phyloP scores from a whole-genome alignment of 2,113 vertebrate genomes.

The Percina caprodes region DNA sequence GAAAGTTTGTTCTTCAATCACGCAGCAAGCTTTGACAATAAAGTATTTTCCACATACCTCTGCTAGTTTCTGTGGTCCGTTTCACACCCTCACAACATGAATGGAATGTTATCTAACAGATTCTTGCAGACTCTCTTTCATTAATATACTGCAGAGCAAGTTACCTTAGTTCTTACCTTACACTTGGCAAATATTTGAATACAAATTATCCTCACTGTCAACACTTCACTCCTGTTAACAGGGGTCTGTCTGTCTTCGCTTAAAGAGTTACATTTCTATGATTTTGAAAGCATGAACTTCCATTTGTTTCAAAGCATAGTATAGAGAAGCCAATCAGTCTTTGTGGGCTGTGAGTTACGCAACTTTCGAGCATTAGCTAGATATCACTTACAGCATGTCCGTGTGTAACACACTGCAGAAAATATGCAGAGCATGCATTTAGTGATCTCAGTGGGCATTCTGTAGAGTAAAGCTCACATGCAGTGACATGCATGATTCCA shows the following conservation, averaged over 20 bases:
- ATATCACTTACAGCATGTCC: not conserved
- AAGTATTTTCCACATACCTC: constrained; percentile 51
- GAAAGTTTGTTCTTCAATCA: constrained; percentile 51
- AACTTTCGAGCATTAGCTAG: not conserved
- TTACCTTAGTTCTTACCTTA: not conserved
- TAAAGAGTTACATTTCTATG: not conserved
- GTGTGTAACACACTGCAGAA: not conserved
- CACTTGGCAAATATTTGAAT: not conserved
- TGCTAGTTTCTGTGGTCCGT: constrained; percentile 4
- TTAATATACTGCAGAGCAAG: not conserved
- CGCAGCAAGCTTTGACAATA: constrained; percentile 70
- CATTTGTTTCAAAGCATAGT: not conserved
- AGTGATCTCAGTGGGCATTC: not conserved
- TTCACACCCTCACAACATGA: not conserved
- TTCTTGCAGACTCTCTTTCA: not conserved
- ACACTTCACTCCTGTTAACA: not conserved
- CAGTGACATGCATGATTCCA: not conserved
- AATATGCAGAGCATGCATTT: not conserved
- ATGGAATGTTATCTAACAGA: no score
- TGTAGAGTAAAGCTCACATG: not conserved
- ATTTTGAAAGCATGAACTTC: not conserved
- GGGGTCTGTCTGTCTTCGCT: not conserved
- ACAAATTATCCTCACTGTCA: not conserved
- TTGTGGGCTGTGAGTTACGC: not conserved
- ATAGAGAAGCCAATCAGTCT: not conserved